phyloP scores from a whole-genome alignment of 2,888 invertebrate genomes.

The Teleiodes luculella region DNA sequence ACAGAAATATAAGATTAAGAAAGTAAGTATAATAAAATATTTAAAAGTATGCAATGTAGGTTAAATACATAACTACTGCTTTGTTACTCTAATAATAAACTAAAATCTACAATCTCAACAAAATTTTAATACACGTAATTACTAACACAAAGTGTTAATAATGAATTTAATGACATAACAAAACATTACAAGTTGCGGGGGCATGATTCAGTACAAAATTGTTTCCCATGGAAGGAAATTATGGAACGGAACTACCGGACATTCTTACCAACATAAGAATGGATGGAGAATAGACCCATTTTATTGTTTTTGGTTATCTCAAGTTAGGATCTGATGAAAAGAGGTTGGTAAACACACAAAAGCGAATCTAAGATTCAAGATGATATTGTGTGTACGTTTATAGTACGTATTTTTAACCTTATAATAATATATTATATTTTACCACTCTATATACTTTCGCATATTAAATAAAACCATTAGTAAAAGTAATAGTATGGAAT shows the following conservation, averaged over 20 bases:
- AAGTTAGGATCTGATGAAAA: slow-evolving; percentile 1
- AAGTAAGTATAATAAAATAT: too few species aligned
- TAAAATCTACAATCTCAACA: neutral
- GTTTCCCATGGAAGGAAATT: slow-evolving; percentile 6
- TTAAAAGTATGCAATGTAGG: too few species aligned
- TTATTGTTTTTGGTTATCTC: slow-evolving; percentile 6
- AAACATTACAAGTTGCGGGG: neutral
- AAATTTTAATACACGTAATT: neutral
- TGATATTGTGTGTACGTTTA: too few species aligned
- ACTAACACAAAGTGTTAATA: neutral
- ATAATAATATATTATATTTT: too few species aligned
- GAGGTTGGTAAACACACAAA: neutral
- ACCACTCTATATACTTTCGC: too few species aligned
- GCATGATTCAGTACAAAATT: neutral
- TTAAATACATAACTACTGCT: too few species aligned
- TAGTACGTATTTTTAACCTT: too few species aligned
- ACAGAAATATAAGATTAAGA: too few species aligned
- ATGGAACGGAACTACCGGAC: slow-evolving; percentile 4
- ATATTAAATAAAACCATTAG: too few species aligned
- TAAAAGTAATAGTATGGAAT: too few species aligned
- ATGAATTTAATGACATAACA: neutral
- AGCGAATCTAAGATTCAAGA: neutral
- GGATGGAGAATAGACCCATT: slow-evolving; percentile 1
- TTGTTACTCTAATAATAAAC: neutral
- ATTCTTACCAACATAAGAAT: neutral